Conservation (phyloP, 2,888 invertebrate species). For the Chymomyza procnemis region DNA sequence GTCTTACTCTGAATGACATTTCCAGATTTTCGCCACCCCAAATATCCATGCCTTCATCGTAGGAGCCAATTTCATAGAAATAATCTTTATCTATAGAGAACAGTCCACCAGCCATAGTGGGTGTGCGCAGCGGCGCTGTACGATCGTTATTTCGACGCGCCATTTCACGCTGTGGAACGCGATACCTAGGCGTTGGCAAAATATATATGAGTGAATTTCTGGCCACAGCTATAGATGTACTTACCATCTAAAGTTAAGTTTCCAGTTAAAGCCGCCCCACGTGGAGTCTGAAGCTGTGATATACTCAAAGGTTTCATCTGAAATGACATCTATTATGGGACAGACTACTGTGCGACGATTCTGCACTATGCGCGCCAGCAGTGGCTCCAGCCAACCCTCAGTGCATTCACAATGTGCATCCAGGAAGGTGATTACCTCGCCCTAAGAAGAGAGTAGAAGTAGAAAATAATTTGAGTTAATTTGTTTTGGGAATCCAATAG, state of each 20-base stretch:
- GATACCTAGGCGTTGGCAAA: slow-evolving; percentile 84
- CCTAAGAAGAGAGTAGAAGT: slow-evolving; percentile 51
- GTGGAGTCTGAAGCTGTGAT: slow-evolving; percentile 99
- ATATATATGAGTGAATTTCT: neutral
- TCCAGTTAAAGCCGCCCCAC: slow-evolving; percentile 99
- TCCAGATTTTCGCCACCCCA: slow-evolving; percentile 88
- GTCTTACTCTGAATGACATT: slow-evolving; percentile 80
- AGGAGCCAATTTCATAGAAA: slow-evolving; percentile 98
- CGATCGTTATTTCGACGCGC: slow-evolving; percentile 94
- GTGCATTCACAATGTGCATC: slow-evolving; percentile 81
- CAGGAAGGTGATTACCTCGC: slow-evolving; percentile 79
- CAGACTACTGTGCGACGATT: slow-evolving; percentile 96
- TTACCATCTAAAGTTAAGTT: slow-evolving; percentile 98
- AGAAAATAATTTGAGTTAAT: neutral
- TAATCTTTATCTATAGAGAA: slow-evolving; percentile 97
- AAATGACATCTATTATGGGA: slow-evolving; percentile 99
- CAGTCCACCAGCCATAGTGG: slow-evolving; percentile 98
- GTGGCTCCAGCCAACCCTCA: slow-evolving; percentile 98
- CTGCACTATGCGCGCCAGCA: slow-evolving; percentile 93
- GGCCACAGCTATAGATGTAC: neutral
- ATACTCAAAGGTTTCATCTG: slow-evolving; percentile 99
- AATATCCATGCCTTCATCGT: slow-evolving; percentile 99
- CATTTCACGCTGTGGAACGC: slow-evolving; percentile 98
- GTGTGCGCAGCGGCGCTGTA: slow-evolving; percentile 94
- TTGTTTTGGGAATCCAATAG: neutral